Conservation (phyloP, 2,888 invertebrate species). For the Heliothis peltigera region DNA sequence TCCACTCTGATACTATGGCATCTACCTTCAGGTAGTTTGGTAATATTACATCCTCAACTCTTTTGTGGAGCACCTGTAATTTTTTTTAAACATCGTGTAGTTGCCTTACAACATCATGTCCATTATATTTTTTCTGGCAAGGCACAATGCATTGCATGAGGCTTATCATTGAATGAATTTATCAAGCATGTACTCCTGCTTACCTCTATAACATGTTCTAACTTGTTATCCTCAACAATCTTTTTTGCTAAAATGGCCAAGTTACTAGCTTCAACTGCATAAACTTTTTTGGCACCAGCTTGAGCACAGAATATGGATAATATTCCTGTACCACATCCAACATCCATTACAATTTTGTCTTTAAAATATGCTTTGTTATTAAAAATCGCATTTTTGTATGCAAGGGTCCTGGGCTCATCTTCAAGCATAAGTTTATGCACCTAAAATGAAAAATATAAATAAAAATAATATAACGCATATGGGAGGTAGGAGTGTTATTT, state of each 20-base stretch:
- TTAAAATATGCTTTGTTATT: conserved; percentile 91
- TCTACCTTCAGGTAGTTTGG: conserved; percentile 93
- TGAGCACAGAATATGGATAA: conserved; percentile 96
- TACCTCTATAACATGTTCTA: conserved; percentile 92
- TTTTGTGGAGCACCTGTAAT: conserved; percentile 92
- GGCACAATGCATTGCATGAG: too few relatives aligned
- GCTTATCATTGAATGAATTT: neutral
- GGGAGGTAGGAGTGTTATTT: neutral
- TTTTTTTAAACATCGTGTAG: neutral
- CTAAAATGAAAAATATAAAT: conserved; percentile 80
- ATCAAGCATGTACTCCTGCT: neutral
- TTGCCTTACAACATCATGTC: neutral
- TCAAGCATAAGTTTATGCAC: conserved; percentile 95
- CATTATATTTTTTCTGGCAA: too few relatives aligned
- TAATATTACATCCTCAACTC: conserved; percentile 93
- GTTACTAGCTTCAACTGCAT: conserved; percentile 95
- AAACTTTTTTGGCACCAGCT: conserved; percentile 97
- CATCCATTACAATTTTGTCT: conserved; percentile 95
- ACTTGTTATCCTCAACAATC: conserved; percentile 92
- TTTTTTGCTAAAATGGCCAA: conserved; percentile 91
- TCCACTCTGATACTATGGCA: conserved; percentile 98
- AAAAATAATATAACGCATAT: neutral
- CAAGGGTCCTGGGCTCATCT: conserved; percentile 93
- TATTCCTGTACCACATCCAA: conserved; percentile 96
- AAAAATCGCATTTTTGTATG: conserved; percentile 95